These are phyloP conservation scores for Portevinia maculata DNA, from an alignment of 2,888 invertebrate genomes.

Conservation along the genomic window DNA sequence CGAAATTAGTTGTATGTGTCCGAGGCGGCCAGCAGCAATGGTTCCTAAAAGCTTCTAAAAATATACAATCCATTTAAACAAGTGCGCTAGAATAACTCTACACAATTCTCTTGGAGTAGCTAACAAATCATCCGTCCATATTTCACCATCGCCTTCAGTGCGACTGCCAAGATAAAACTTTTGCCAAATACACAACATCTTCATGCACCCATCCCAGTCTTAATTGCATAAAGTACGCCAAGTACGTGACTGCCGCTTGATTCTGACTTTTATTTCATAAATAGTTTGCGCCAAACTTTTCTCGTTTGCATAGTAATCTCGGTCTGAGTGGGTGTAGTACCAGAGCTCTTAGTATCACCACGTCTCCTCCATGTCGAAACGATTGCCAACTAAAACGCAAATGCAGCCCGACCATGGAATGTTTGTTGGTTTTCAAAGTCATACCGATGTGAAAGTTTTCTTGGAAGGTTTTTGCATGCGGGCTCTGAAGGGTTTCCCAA, in stretches of 20 bases:
- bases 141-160: conserved; percentile 27
- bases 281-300: conserved; percentile 70
- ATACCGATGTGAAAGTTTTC: conserved; percentile 39
- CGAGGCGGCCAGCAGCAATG: no score
- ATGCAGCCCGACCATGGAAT: conserved; percentile 20
- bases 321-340: conserved; percentile 59
- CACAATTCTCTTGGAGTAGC: conserved; percentile 12
- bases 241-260: conserved; percentile 72
- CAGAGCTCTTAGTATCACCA: neutral
- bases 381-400: conserved; percentile 40
- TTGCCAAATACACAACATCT: conserved; percentile 63
- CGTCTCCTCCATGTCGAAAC: conserved; percentile 5
- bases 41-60: no score
- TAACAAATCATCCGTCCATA: conserved; percentile 64
- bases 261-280: conserved; percentile 73
- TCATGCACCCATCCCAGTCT: conserved; percentile 36
- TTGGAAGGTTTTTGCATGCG: conserved; percentile 17
- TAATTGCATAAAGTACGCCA: conserved; percentile 70
- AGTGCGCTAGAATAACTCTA: neutral
- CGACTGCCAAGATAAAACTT: conserved; percentile 62
- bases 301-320: conserved; percentile 74
- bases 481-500: conserved; percentile 2
- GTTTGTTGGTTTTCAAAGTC: conserved; percentile 73
- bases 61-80: no score
- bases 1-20: no score